Base-by-base conservation (phyloP, 2,888 invertebrate genomes). In the Crematogaster levior region DNA sequence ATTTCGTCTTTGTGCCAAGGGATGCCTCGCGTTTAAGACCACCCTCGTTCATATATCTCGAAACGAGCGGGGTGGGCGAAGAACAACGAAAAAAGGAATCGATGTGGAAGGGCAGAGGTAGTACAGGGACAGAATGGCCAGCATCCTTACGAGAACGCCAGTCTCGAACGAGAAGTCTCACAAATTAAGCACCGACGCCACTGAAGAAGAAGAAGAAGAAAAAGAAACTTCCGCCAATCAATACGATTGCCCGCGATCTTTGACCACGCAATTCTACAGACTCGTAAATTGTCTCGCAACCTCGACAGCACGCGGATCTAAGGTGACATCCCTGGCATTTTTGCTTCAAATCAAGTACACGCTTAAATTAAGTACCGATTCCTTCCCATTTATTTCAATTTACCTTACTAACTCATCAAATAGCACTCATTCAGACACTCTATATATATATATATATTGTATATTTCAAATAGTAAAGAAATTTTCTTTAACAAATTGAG, bases 181-280 rank as follows among this genome's bases (percentile, higher is more conserved):
- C 93, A 93, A 93, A 93, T 93, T 93, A 93, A 93, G 88, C 93
- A 91, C 85, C 86, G 89, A 85, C 91, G 89, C 85, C 84, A 84
- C 84, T 83, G 80, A 85, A 84, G 81, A 88, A 63, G 58, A 58
- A n/a, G 18, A 58, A 30, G 21, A 68, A 4, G 51, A 34, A 68
- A 34, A 70, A 87, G 92, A 88, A 89, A 90, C 90, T 92, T 88
- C 88, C 89, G 21, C 86, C 82, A 58, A 74, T 87, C 88, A 88
- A 88, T 91, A 91, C 91, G 90, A 92, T 91, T 92, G 91, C 89
- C 90, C 91, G 91, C 91, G 93, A 93, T 93, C 92, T 93, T 92
- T 92, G 91, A 85, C 89, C 89, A 87, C 86, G 91, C 93, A 92
- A 92, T 93, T 91, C 90, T 88, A 88, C 85, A 80, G 82, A 89